Base-by-base conservation (phyloP, 1,140 invertebrate species). In the Caerostris darwini region DNA sequence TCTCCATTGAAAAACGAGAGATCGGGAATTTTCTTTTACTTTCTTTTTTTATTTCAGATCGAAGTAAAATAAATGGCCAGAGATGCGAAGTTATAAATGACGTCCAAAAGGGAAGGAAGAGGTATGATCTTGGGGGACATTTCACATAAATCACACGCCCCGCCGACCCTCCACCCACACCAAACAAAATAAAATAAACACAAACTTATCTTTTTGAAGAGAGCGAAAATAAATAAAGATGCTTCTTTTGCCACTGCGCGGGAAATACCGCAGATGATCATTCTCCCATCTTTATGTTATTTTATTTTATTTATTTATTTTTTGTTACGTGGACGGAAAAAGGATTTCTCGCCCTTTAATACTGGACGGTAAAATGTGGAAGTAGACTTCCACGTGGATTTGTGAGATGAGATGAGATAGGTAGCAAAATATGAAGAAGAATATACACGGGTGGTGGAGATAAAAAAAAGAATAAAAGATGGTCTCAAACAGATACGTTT, bases 201-300 rank as follows among this genome's bases (percentile, higher is more conserved):
- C 8, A 71, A 50, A 71, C 69, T 71, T 71, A 71, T 69, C 19
- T 69, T 34, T n/a, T n/a, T 69, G 69, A 71, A 71, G 19, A 71
- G 69, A 5, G 69, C 69, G 7, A 50, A 71, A 64, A 64, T 64
- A 64, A 64, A 71, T 71, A 71, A 50, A 71, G 69, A 34, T 19
- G 69, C 34, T 10, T 10, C 12, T 17, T 10, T 71, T 50, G 3
- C n/a, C 7, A 7, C 17, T 7, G n/a, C 69, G 19, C 69, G 69
- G 69, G 69, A 71, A 71, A 50, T 71, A 71, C 69, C 69, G 34
- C 69, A 71, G 69, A 71, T 71, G 69, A 71, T 71, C 19, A 71
- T 71, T 71, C 69, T 7, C 19, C 7, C 7, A 10, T 34, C 69
- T 19, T 19, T 71, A 34, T 34, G 0, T 34, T 34, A 34, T 34